Percentiles rank a stretch among this genome's conserved stretches.
Conservation (phyloP, 2,888 invertebrate genomes). For the Clepsis dumicolana region DNA sequence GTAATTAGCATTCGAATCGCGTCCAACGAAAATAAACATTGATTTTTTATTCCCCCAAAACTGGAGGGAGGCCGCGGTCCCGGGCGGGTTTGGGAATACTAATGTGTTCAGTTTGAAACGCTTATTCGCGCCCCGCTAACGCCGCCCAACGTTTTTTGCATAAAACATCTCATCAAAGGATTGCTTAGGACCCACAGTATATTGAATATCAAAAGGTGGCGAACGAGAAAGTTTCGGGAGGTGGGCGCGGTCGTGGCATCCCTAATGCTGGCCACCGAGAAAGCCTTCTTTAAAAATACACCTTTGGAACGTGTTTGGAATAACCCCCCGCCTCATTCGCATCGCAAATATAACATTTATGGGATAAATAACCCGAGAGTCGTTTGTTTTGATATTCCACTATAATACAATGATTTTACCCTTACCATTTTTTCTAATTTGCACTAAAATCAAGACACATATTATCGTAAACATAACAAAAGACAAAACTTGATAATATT, state of each 20-base stretch:
- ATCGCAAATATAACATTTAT: constrained; percentile 57
- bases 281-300: constrained; percentile 84
- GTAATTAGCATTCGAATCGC: constrained; percentile 83
- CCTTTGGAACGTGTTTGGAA: constrained; percentile 81
- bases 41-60: constrained; percentile 85
- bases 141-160: constrained; percentile 84
- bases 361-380: constrained; percentile 51
- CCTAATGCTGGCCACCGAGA: constrained; percentile 78
- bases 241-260: constrained; percentile 71
- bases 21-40: constrained; percentile 83
- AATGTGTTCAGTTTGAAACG: constrained; percentile 85
- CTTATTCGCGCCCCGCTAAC: constrained; percentile 83
- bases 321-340: constrained; percentile 65
- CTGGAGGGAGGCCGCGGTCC: constrained; percentile 69
- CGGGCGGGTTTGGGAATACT: constrained; percentile 78
- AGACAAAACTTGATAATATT: no score
- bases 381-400: constrained; percentile 49
- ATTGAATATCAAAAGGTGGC: constrained; percentile 86
- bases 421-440: constrained; percentile 28
- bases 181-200: constrained; percentile 82
- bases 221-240: constrained; percentile 76
- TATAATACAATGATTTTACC: constrained; percentile 45
- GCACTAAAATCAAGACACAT: not conserved
- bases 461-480: not conserved
- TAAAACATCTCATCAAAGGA: constrained; percentile 87